Percentiles rank a stretch among this genome's conserved stretches.
These are phyloP conservation scores for Drosophila funebris DNA, from an alignment of 1,140 invertebrate species.

Conservation along the genomic window DNA sequence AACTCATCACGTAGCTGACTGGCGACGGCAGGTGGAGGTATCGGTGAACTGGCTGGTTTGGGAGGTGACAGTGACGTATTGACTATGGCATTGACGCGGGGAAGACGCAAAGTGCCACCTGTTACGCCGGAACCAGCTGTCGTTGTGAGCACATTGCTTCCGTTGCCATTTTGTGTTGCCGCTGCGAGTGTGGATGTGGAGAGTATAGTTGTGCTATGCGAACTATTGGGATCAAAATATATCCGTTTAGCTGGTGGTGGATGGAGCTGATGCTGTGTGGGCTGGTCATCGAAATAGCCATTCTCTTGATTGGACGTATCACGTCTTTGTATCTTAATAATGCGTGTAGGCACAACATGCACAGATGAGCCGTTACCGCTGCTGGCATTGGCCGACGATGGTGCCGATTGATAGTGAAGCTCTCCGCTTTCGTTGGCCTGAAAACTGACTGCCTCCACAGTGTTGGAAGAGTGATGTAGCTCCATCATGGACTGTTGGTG, in stretches of 20 bases:
- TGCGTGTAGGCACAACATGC: conserved; percentile 67
- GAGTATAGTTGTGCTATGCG: conserved; percentile 52
- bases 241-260: conserved; percentile 60
- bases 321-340: conserved; percentile 73
- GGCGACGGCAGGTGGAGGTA: conserved; percentile 24
- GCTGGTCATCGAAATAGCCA: conserved; percentile 57
- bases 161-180: conserved; percentile 34
- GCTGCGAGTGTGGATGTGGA: conserved; percentile 44
- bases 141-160: conserved; percentile 33
- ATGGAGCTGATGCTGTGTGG: conserved; percentile 51
- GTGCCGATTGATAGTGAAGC: conserved; percentile 57
- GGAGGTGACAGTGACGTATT: conserved; percentile 39
- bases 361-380: conserved; percentile 40
- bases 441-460: conserved; percentile 66
- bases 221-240: conserved; percentile 57
- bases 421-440: conserved; percentile 69
- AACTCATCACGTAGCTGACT: conserved; percentile 64
- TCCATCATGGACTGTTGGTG: conserved; percentile 54
- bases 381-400: conserved; percentile 18
- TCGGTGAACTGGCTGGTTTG: conserved; percentile 48
- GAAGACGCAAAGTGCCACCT: conserved; percentile 42
- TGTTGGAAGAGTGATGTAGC: conserved; percentile 44
- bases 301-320: conserved; percentile 61
- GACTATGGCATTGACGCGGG: conserved; percentile 46
- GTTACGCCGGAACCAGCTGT: conserved; percentile 11